These are phyloP conservation scores for Ginglymostoma cirratum DNA, from an alignment of 2,113 vertebrate genomes.

Conservation along the genomic window DNA sequence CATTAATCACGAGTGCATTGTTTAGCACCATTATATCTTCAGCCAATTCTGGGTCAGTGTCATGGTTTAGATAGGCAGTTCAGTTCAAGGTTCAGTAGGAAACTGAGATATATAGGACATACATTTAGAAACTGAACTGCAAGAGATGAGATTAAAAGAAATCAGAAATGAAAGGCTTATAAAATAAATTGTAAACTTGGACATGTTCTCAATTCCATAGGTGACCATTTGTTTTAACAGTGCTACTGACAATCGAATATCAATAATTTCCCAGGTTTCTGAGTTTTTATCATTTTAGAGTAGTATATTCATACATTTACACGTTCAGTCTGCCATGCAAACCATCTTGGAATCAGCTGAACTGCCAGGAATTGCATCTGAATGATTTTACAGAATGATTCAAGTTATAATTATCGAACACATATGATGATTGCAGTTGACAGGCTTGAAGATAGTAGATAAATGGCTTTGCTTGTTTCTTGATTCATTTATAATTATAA, in stretches of 20 bases:
- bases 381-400: background rate
- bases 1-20: background rate
- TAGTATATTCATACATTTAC: background rate
- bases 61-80: background rate
- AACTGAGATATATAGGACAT: conserved; percentile 41
- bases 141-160: conserved; percentile 43
- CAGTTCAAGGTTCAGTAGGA: background rate
- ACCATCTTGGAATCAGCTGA: background rate
- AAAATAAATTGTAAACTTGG: conserved; percentile 36
- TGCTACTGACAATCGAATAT: background rate
- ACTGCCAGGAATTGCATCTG: conserved; percentile 20
- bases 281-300: background rate
- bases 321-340: background rate
- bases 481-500: conserved; percentile 15
- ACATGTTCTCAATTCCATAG: background rate
- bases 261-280: background rate
- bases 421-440: conserved; percentile 4
- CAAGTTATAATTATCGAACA: conserved; percentile 28
- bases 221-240: background rate
- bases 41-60: background rate
- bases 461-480: conserved; percentile 31
- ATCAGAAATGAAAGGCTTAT: conserved; percentile 41
- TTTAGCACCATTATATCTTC: background rate
- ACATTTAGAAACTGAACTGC: conserved; percentile 44
- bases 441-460: conserved; percentile 23